Percentiles rank a stretch among this genome's conserved stretches.
phyloP scores from a whole-genome alignment of 2,797 vertebrate species.

The Myiothlypis coronata region DNA sequence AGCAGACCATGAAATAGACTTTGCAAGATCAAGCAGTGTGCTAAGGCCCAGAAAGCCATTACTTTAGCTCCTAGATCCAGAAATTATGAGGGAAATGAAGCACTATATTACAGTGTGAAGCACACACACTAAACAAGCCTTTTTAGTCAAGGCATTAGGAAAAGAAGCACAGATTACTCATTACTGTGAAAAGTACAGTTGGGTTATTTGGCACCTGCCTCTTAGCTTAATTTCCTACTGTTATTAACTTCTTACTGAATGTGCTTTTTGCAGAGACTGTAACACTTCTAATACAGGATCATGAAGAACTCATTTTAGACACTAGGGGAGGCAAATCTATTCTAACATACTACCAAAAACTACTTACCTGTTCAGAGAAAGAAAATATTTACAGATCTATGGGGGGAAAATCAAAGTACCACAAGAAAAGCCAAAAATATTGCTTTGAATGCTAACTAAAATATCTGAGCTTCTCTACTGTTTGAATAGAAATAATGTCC shows the following conservation, averaged over 20 bases:
- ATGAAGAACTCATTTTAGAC: background rate
- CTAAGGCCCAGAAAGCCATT: constrained; percentile 69
- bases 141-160: constrained; percentile 64
- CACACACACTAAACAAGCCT: constrained; percentile 65
- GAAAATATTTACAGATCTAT: background rate
- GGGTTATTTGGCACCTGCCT: constrained; percentile 49
- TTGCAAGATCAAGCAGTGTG: constrained; percentile 73
- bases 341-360: background rate
- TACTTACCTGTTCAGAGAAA: background rate
- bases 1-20: constrained; percentile 81
- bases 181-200: constrained; percentile 50
- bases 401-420: background rate
- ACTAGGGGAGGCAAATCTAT: background rate
- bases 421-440: background rate
- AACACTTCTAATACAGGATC: background rate
- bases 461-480: background rate
- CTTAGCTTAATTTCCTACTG: constrained; percentile 42
- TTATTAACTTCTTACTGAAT: constrained; percentile 37
- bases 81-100: constrained; percentile 74
- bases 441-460: background rate
- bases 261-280: constrained; percentile 9
- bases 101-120: constrained; percentile 68
- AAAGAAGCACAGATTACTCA: constrained; percentile 63
- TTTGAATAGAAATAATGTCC: background rate
- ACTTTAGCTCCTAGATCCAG: constrained; percentile 70